phyloP scores from a whole-genome alignment of 1,140 invertebrate species.

The Idris sp. region DNA sequence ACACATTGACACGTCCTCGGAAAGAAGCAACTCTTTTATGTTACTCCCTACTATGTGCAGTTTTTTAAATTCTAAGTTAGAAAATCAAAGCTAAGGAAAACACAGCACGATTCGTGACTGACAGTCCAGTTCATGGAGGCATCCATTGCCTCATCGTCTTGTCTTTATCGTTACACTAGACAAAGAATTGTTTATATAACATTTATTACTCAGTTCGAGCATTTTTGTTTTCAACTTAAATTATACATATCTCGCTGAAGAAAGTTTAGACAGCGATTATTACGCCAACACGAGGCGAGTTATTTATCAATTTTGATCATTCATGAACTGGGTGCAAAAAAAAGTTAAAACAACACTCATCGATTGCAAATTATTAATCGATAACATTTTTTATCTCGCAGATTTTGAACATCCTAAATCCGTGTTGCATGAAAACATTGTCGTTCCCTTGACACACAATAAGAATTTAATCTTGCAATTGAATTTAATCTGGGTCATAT shows the following conservation, averaged over 20 bases:
- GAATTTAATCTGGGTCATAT: conserved; percentile 45
- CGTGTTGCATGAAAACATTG: conserved; percentile 11
- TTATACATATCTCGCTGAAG: conserved; percentile 51
- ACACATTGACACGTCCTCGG: conserved; percentile 63
- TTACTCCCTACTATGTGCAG: too few species aligned
- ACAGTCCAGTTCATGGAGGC: conserved; percentile 62
- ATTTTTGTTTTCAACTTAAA: conserved; percentile 54
- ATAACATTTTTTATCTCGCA: not conserved
- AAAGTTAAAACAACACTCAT: not conserved
- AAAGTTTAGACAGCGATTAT: conserved; percentile 41
- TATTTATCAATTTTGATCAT: conserved; percentile 11
- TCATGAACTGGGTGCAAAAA: conserved; percentile 1
- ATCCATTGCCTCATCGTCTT: conserved; percentile 57
- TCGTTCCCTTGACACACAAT: conserved; percentile 40
- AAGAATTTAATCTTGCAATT: conserved; percentile 32
- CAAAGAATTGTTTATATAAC: conserved; percentile 62
- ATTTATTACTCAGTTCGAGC: conserved; percentile 42
- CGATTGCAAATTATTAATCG: not conserved
- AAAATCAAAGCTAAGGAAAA: conserved; percentile 49
- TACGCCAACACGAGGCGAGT: not conserved
- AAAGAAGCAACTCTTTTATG: too few species aligned
- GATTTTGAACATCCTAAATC: conserved; percentile 11
- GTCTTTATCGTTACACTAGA: conserved; percentile 51
- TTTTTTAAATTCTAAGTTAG: too few species aligned
- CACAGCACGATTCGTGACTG: conserved; percentile 62